Conservation (phyloP, 2,797 vertebrate genomes). For the Halcyon leucocephala region DNA sequence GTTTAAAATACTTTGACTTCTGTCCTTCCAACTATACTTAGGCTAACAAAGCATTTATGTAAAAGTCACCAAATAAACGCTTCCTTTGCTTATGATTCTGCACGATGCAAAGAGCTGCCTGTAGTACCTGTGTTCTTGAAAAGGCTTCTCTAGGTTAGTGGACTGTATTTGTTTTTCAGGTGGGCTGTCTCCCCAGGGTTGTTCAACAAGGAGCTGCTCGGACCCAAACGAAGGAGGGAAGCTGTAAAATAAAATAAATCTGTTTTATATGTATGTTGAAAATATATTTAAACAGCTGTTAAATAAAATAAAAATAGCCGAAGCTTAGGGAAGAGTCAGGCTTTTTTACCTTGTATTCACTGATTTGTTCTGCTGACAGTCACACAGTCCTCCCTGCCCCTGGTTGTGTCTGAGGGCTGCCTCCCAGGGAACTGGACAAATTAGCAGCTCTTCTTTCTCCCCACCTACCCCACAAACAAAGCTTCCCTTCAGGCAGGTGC, state of each 20-base stretch:
- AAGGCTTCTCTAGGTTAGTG: neutral
- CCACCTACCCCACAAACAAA: neutral
- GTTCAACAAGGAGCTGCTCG: neutral
- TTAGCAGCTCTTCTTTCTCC: neutral
- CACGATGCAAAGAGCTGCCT: neutral
- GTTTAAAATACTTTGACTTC: neutral
- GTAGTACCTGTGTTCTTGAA: neutral
- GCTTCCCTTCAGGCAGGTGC: neutral
- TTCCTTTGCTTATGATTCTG: neutral
- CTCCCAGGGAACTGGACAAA: neutral
- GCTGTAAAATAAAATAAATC: neutral
- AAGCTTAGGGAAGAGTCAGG: neutral
- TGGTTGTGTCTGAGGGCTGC: neutral
- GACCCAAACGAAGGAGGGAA: neutral
- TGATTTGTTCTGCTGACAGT: neutral
- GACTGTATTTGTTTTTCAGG: neutral
- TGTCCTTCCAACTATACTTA: neutral
- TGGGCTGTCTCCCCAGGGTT: neutral
- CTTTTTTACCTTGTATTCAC: fast-evolving
- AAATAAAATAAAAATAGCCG: neutral
- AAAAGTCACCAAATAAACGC: neutral
- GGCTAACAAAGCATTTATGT: fast-evolving
- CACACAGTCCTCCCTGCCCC: fast-evolving
- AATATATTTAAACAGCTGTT: neutral
- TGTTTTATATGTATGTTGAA: too few species aligned